Evolutionary conservation across 2,797 vertebrate species (phyloP).

Genomic region (Cephalopachus bancanus): DNA sequence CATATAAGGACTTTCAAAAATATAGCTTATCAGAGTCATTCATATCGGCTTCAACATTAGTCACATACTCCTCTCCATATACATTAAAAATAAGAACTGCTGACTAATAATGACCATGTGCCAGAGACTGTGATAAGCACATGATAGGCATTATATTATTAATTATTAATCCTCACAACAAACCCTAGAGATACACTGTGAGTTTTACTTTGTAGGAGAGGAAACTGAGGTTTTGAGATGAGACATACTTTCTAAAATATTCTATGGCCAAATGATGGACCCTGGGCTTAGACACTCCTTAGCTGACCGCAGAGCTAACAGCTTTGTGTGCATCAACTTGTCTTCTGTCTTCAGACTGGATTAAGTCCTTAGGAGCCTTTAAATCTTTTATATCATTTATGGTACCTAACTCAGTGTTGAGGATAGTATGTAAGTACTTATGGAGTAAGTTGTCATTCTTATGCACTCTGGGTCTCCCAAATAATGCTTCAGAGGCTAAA

Average conservation of each 20-base stretch:
- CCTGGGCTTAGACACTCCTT: background rate
- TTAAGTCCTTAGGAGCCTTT: conserved; percentile 1
- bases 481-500: background rate
- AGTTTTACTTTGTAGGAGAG: background rate
- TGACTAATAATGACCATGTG: background rate
- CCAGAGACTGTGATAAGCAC: background rate
- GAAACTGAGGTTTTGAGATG: background rate
- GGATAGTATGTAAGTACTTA: background rate
- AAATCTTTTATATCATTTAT: background rate
- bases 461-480: background rate
- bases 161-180: background rate
- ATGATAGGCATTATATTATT: background rate
- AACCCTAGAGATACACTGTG: background rate
- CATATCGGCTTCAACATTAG: background rate
- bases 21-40: background rate
- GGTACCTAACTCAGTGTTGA: background rate
- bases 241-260: background rate
- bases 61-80: background rate
- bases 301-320: background rate
- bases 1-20: background rate
- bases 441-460: background rate
- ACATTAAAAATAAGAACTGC: background rate
- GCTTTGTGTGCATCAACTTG: background rate
- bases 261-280: background rate
- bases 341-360: conserved; percentile 20